Conservation (phyloP, 1,140 invertebrate species). For the Drosophila nannoptera region DNA sequence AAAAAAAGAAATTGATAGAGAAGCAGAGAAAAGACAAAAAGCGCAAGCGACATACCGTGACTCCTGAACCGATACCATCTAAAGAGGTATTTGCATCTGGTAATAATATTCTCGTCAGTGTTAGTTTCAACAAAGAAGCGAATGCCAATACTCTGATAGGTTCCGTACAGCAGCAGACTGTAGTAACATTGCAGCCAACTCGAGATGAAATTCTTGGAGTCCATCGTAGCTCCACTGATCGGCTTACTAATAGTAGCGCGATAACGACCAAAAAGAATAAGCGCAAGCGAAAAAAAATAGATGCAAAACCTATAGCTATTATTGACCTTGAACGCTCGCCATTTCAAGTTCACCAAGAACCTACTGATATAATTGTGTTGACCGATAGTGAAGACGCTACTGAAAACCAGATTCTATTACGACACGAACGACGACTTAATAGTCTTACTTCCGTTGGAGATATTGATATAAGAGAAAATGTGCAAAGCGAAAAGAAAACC, state of each 20-base stretch:
- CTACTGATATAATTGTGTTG: conserved; percentile 88
- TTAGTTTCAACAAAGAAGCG: conserved; percentile 91
- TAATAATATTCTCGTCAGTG: conserved; percentile 94
- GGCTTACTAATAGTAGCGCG: conserved; percentile 15
- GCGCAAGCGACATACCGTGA: conserved; percentile 80
- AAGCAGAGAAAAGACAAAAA: conserved; percentile 82
- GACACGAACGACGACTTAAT: conserved; percentile 32
- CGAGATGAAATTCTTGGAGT: conserved; percentile 62
- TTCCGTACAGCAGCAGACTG: conserved; percentile 58
- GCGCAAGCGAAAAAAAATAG: conserved; percentile 79
- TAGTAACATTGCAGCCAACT: conserved; percentile 64
- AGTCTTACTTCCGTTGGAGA: conserved; percentile 34
- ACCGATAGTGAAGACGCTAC: conserved; percentile 88
- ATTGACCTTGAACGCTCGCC: conserved; percentile 92
- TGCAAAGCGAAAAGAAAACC: conserved; percentile 67
- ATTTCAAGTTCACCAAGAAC: conserved; percentile 88
- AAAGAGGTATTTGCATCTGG: conserved; percentile 95
- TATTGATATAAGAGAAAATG: conserved; percentile 50
- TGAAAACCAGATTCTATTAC: conserved; percentile 40
- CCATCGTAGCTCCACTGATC: conserved; percentile 65
- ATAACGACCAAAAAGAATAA: conserved; percentile 44
- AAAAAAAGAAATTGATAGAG: conserved; percentile 74
- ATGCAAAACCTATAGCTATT: conserved; percentile 87
- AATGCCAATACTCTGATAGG: conserved; percentile 56
- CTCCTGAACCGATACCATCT: conserved; percentile 83